Evolutionary conservation across 2,888 invertebrate species (phyloP).

Genomic region (Teleiodes luculella): DNA sequence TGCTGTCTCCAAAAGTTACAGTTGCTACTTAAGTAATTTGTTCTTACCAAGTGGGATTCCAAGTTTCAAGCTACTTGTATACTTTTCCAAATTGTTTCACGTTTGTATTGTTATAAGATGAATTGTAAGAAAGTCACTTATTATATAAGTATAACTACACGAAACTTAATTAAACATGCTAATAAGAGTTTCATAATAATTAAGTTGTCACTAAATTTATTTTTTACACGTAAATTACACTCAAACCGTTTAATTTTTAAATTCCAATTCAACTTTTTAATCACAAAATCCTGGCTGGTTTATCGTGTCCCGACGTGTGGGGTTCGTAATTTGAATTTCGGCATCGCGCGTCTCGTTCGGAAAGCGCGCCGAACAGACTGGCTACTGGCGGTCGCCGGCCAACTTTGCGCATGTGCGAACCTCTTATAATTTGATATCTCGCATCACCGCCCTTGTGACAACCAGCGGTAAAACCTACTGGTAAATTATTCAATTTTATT

Average conservation of each 20-base stretch:
- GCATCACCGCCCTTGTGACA: conserved; percentile 69
- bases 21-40: neutral
- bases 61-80: neutral
- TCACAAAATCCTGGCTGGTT: conserved; percentile 18
- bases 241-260: neutral
- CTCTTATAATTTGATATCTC: conserved; percentile 75
- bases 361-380: conserved; percentile 62
- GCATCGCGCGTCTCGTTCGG: conserved; percentile 54
- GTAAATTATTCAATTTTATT: conserved; percentile 73
- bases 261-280: conserved; percentile 23
- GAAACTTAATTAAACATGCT: neutral
- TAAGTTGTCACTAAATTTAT: neutral
- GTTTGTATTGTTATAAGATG: neutral
- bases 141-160: neutral
- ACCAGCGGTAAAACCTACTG: conserved; percentile 68
- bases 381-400: conserved; percentile 40
- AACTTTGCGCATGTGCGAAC: conserved; percentile 63
- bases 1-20: conserved; percentile 1
- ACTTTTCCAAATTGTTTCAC: neutral
- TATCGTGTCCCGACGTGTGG: conserved; percentile 43
- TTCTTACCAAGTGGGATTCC: conserved; percentile 1
- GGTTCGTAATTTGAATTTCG: conserved; percentile 44
- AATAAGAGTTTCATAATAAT: neutral
- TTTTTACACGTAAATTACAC: neutral
- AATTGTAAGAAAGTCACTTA: neutral